Percentiles rank a stretch among this genome's conserved stretches.
Evolutionary conservation across 2,113 vertebrate species (phyloP).

Genomic region (Notothenia coriiceps): DNA sequence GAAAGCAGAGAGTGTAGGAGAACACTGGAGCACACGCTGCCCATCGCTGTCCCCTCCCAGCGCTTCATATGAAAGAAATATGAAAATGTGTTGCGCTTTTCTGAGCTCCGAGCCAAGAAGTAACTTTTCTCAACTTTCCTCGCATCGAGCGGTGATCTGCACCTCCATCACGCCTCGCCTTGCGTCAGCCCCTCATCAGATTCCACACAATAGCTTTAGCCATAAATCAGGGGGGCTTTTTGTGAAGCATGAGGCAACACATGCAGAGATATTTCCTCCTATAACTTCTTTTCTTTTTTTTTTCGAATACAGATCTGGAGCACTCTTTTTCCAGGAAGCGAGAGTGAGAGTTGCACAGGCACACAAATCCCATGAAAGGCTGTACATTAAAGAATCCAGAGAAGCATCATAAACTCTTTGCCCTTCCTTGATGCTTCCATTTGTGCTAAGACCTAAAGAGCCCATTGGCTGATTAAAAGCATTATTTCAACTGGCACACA

Average conservation of each 20-base stretch:
- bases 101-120: background rate
- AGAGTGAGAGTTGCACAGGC: too few relatives aligned
- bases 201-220: slow-evolving; percentile 23
- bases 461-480: slow-evolving; percentile 74
- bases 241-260: slow-evolving; percentile 54
- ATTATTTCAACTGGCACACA: slow-evolving; percentile 56
- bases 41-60: slow-evolving; percentile 22
- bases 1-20: slow-evolving; percentile 33
- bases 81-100: background rate
- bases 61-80: background rate
- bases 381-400: slow-evolving; percentile 46
- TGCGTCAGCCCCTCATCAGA: slow-evolving; percentile 46
- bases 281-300: background rate
- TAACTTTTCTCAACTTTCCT: slow-evolving; percentile 21
- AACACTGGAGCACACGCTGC: slow-evolving; percentile 20
- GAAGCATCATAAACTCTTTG: slow-evolving; percentile 50
- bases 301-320: slow-evolving; percentile 46
- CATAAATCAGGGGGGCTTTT: slow-evolving; percentile 32
- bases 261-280: slow-evolving; percentile 29
- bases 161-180: slow-evolving; percentile 31
- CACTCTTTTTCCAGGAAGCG: background rate
- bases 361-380: slow-evolving; percentile 21
- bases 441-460: slow-evolving; percentile 59
- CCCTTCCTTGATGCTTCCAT: slow-evolving; percentile 51
- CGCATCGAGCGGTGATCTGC: slow-evolving; percentile 11